phyloP scores from a whole-genome alignment of 2,888 invertebrate species.

The Steinernema hermaphroditum region DNA sequence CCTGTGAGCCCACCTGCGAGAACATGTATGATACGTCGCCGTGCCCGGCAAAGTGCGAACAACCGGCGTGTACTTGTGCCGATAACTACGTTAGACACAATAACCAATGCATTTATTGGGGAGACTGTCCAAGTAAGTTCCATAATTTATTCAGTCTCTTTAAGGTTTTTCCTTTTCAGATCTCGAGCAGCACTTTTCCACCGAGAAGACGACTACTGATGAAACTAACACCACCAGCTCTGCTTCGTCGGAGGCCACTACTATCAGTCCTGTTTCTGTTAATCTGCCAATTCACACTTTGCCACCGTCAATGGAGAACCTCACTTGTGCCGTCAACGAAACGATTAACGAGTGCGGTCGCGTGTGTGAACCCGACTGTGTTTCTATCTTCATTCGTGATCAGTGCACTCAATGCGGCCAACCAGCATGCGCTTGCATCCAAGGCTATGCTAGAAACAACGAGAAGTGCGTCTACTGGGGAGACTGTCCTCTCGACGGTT shows the following conservation, averaged over 20 bases:
- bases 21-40: conserved; percentile 63
- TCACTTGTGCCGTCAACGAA: conserved; percentile 56
- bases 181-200: conserved; percentile 38
- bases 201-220: conserved; percentile 26
- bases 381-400: conserved; percentile 60
- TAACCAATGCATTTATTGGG: conserved; percentile 62
- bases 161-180: conserved; percentile 15
- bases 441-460: conserved; percentile 59
- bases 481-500: conserved; percentile 53
- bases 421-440: conserved; percentile 59
- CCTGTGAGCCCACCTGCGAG: conserved; percentile 62
- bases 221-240: conserved; percentile 25
- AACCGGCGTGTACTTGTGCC: conserved; percentile 62
- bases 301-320: conserved; percentile 22
- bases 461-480: conserved; percentile 64
- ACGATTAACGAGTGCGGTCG: conserved; percentile 64
- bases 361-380: conserved; percentile 64
- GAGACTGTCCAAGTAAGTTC: conserved; percentile 58
- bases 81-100: conserved; percentile 63
- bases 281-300: conserved; percentile 21
- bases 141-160: not conserved
- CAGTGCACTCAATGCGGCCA: conserved; percentile 60
- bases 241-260: conserved; percentile 1
- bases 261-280: not conserved
- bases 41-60: conserved; percentile 58